These are phyloP conservation scores for Caradrina clavipalpis DNA, from an alignment of 2,888 invertebrate genomes.

Conservation along the genomic window DNA sequence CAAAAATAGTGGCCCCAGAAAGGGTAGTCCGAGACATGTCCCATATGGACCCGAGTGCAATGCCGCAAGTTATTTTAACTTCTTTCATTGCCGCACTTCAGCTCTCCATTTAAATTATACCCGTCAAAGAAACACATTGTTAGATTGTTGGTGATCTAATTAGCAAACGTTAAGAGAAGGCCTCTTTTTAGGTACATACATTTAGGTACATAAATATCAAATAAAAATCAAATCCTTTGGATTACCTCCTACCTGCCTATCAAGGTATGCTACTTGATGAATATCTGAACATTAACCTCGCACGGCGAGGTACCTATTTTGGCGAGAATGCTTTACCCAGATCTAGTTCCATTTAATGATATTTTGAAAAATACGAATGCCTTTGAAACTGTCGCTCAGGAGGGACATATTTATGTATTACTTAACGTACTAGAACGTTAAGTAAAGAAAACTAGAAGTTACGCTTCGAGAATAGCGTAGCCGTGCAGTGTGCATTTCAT, in stretches of 20 bases:
- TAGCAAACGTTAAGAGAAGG: background rate
- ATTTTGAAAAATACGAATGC: background rate
- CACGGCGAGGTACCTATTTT: background rate
- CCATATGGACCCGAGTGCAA: slow-evolving; percentile 84
- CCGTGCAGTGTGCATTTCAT: no score
- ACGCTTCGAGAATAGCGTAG: no score
- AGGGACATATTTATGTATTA: no score
- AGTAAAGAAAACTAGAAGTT: no score
- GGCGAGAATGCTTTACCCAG: background rate
- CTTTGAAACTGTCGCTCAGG: background rate
- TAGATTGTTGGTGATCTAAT: slow-evolving; percentile 15
- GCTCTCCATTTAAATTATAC: slow-evolving; percentile 50
- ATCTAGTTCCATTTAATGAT: background rate
- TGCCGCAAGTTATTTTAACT: slow-evolving; percentile 80
- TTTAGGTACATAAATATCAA: background rate
- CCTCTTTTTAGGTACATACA: background rate
- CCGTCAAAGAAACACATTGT: slow-evolving; percentile 39
- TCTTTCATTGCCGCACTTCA: slow-evolving; percentile 74
- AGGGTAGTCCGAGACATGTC: slow-evolving; percentile 87
- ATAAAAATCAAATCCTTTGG: background rate
- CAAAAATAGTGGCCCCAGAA: slow-evolving; percentile 89
- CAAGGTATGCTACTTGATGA: background rate
- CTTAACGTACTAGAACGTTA: no score
- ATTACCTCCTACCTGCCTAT: background rate
- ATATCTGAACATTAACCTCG: background rate